These are phyloP conservation scores for Calosoma granatense DNA, from an alignment of 1,140 invertebrate genomes.

Conservation along the genomic window DNA sequence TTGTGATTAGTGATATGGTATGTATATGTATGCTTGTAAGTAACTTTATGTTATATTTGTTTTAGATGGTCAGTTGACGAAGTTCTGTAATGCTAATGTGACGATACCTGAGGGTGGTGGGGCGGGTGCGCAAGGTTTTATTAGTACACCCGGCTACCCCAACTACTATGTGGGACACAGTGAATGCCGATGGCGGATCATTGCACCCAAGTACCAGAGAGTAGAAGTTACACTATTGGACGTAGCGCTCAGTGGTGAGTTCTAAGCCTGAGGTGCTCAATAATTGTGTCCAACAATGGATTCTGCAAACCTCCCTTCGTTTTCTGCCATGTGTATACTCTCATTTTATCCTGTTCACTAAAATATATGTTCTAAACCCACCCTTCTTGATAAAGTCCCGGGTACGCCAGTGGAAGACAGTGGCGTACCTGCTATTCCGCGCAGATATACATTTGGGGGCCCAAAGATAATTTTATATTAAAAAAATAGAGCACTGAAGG, in stretches of 20 bases:
- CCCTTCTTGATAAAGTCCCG: not conserved
- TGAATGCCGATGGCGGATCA: slow-evolving; percentile 43
- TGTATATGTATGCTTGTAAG: no score
- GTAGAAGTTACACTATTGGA: slow-evolving; percentile 45
- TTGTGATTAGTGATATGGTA: no score
- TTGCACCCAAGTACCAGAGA: slow-evolving; percentile 38
- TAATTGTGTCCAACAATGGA: not conserved
- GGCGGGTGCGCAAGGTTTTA: slow-evolving; percentile 37
- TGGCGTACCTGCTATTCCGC: no score
- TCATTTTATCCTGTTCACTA: not conserved
- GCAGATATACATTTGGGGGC: no score
- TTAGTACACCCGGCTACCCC: slow-evolving; percentile 51
- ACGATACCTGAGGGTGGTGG: slow-evolving; percentile 32
- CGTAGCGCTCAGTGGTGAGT: slow-evolving; percentile 46
- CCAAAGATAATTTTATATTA: no score
- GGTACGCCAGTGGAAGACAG: slow-evolving; percentile 5
- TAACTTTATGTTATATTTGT: no score
- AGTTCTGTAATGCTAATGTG: slow-evolving; percentile 45
- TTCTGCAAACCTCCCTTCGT: not conserved
- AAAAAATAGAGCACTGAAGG: no score
- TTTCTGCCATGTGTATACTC: not conserved
- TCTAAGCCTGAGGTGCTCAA: slow-evolving; percentile 2
- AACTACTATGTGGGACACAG: slow-evolving; percentile 46
- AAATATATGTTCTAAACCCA: not conserved
- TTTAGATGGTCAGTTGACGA: slow-evolving; percentile 36